Percentiles rank a stretch among this genome's conserved stretches.
These are phyloP conservation scores for Esox masquinongy DNA, from an alignment of 2,797 vertebrate species.

Conservation along the genomic window DNA sequence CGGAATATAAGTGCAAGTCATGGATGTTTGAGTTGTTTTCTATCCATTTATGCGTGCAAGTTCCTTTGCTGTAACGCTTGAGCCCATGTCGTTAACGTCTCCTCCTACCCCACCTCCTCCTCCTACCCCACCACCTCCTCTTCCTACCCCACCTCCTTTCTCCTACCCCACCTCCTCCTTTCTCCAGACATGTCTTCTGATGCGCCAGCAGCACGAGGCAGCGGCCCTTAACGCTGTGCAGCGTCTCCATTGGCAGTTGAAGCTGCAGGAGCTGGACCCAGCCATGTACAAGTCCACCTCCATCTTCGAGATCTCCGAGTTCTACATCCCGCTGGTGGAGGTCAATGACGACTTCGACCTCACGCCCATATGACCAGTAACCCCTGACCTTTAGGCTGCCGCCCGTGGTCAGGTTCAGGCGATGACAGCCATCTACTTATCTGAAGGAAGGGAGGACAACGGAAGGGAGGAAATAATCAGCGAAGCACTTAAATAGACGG, in stretches of 20 bases:
- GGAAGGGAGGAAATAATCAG: slow-evolving; percentile 23
- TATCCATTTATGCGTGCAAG: not conserved
- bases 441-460: not conserved
- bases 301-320: slow-evolving; percentile 98
- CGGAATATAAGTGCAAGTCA: not conserved
- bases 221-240: slow-evolving; percentile 97
- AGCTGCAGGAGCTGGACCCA: slow-evolving; percentile 96
- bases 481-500: slow-evolving; percentile 65
- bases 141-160: not conserved
- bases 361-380: slow-evolving; percentile 89
- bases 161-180: not conserved
- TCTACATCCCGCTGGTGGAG: slow-evolving; percentile 97
- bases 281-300: slow-evolving; percentile 97
- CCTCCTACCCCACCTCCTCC: too few relatives aligned
- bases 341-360: slow-evolving; percentile 98
- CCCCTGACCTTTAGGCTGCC: not conserved
- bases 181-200: slow-evolving; percentile 92
- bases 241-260: slow-evolving; percentile 98
- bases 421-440: slow-evolving; percentile 23
- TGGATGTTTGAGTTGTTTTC: not conserved
- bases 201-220: slow-evolving; percentile 98
- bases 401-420: slow-evolving; percentile 8
- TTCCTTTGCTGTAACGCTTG: too few relatives aligned
- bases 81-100: too few relatives aligned
- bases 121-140: not conserved